A percentile compares a stretch with the other conserved stretches of the same genome.
These are phyloP conservation scores for Rhagonycha fulva DNA, from an alignment of 2,888 invertebrate species.

Conservation along the genomic window DNA sequence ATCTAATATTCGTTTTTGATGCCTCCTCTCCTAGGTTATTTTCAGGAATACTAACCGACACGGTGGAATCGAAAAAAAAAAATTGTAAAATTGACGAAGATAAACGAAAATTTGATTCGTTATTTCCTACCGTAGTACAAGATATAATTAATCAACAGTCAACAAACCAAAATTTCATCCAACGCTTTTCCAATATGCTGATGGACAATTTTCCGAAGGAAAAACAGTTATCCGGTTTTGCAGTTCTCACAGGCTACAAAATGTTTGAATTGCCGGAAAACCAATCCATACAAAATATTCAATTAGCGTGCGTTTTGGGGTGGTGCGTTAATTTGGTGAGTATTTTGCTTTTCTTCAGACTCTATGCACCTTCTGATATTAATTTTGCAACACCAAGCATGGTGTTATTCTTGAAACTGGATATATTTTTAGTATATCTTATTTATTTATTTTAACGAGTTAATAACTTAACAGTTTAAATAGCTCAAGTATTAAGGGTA, in stretches of 20 bases:
- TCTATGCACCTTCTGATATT: too few relatives aligned
- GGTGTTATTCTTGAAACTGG: too few relatives aligned
- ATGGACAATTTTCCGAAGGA: neutral
- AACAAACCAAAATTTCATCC: neutral
- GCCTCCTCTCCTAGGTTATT: neutral
- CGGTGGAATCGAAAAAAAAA: neutral
- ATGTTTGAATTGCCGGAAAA: neutral
- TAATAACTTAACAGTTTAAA: too few relatives aligned
- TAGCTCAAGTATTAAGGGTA: too few relatives aligned
- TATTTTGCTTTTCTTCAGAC: neutral
- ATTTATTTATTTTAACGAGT: too few relatives aligned
- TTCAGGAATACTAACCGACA: neutral
- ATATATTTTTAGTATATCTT: too few relatives aligned
- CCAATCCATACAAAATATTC: neutral
- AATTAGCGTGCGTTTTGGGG: neutral
- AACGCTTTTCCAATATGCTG: neutral
- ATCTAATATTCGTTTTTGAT: neutral
- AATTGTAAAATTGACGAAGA: neutral
- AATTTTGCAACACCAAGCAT: too few relatives aligned
- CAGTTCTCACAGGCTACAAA: neutral
- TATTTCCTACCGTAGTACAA: neutral
- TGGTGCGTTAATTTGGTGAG: slow-evolving; percentile 10
- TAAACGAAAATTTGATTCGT: neutral
- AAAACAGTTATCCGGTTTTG: neutral
- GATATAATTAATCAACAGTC: neutral